phyloP scores from a whole-genome alignment of 64 coral and sea anemone genomes.

The Catalaphyllia jardinei region DNA sequence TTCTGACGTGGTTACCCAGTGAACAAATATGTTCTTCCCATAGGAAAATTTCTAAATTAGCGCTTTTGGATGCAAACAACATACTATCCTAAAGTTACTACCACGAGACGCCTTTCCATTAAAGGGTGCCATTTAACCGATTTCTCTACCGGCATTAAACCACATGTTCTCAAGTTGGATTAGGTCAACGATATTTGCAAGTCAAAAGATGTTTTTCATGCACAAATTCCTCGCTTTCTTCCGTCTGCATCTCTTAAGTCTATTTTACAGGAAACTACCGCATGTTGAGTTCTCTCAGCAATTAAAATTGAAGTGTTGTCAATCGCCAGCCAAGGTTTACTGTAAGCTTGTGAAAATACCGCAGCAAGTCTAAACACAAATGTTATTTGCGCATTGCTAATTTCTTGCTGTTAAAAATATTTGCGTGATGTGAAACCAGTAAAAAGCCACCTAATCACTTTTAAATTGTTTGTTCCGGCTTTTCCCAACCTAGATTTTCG shows the following conservation, averaged over 20 bases:
- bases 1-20: background rate
- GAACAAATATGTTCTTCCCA: slow-evolving; percentile 32
- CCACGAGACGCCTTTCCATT: background rate
- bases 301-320: background rate
- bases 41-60: slow-evolving; percentile 25
- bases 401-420: background rate
- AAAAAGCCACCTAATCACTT: background rate
- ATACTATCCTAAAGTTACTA: background rate
- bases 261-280: background rate
- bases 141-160: background rate
- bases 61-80: background rate
- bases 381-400: slow-evolving; percentile 26
- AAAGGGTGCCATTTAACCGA: background rate
- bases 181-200: background rate
- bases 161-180: background rate
- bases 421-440: background rate
- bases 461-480: too few relatives aligned
- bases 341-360: slow-evolving; percentile 5
- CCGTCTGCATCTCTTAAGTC: too few relatives aligned
- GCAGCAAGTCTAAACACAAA: background rate
- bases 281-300: slow-evolving; percentile 12
- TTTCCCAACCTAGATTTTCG: background rate
- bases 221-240: background rate
- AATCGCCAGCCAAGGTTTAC: background rate
- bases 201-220: background rate